Evolutionary conservation across 2,113 vertebrate genomes (phyloP).

Genomic region (Phalacrocorax pelagicus): DNA sequence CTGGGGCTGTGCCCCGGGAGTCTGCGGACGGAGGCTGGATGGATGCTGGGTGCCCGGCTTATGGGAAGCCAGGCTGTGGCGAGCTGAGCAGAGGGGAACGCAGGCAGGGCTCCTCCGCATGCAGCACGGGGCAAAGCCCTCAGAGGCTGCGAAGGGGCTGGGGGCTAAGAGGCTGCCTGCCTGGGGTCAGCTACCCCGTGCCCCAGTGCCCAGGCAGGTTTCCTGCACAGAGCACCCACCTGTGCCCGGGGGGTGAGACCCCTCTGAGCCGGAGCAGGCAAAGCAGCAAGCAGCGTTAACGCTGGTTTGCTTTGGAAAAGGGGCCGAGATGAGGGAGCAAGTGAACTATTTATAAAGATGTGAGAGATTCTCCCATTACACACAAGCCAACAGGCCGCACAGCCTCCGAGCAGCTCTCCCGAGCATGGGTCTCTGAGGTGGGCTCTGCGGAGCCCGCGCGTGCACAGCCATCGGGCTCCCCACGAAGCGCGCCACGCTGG

Average conservation of each 20-base stretch:
- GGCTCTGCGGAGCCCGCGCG: background rate
- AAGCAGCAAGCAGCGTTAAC: background rate
- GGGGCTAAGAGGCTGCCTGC: too few species aligned
- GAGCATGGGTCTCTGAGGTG: conserved; percentile 17
- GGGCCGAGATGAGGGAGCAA: background rate
- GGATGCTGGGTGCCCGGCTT: background rate
- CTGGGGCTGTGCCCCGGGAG: background rate
- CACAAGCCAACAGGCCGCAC: background rate
- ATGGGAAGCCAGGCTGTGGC: background rate
- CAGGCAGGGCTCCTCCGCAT: background rate
- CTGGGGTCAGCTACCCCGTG: background rate
- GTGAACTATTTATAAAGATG: conserved; percentile 51
- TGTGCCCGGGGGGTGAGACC: accelerated
- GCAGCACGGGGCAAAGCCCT: background rate
- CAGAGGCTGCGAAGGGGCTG: background rate
- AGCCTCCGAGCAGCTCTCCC: conserved; percentile 7
- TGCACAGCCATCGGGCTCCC: background rate
- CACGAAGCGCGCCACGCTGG: too few species aligned
- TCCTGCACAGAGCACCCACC: background rate
- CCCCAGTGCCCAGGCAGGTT: background rate
- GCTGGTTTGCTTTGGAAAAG: conserved; percentile 7
- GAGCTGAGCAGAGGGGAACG: background rate
- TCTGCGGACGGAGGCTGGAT: background rate
- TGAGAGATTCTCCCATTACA: background rate
- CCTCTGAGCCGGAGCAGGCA: background rate